Conservation (phyloP, 2,113 vertebrate species). For the Lepidothrix coronata region DNA sequence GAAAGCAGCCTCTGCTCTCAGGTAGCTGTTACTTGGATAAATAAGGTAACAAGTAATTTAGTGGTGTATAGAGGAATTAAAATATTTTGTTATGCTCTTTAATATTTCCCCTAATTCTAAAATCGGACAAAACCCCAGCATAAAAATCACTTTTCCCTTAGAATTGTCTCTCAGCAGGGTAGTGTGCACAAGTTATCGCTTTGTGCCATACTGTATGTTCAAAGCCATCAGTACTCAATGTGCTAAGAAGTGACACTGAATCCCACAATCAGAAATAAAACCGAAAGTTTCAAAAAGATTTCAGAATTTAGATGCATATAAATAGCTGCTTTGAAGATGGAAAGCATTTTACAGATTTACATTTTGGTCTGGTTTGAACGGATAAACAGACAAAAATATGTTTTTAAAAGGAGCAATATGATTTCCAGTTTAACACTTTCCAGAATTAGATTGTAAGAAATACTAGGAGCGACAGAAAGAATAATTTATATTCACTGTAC, state of each 20-base stretch:
- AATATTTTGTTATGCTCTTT: background rate
- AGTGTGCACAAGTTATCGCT: background rate
- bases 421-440: constrained; percentile 4
- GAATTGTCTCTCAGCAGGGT: constrained; percentile 23
- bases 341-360: constrained; percentile 32
- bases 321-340: constrained; percentile 37
- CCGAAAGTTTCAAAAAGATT: constrained; percentile 22
- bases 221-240: background rate
- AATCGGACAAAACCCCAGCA: background rate
- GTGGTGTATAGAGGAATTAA: background rate
- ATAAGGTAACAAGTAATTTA: background rate
- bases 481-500: constrained; percentile 7
- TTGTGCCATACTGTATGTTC: background rate
- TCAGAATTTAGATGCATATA: constrained; percentile 34
- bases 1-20: background rate
- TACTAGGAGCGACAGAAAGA: background rate
- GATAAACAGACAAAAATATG: constrained; percentile 27
- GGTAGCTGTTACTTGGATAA: background rate
- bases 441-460: background rate
- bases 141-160: background rate
- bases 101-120: constrained; percentile 15
- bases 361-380: background rate
- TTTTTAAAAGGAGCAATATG: background rate
- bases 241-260: constrained; percentile 1
- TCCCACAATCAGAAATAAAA: background rate